These are phyloP conservation scores for Carpatolechia fugitivella DNA, from an alignment of 2,888 invertebrate species.

Conservation along the genomic window DNA sequence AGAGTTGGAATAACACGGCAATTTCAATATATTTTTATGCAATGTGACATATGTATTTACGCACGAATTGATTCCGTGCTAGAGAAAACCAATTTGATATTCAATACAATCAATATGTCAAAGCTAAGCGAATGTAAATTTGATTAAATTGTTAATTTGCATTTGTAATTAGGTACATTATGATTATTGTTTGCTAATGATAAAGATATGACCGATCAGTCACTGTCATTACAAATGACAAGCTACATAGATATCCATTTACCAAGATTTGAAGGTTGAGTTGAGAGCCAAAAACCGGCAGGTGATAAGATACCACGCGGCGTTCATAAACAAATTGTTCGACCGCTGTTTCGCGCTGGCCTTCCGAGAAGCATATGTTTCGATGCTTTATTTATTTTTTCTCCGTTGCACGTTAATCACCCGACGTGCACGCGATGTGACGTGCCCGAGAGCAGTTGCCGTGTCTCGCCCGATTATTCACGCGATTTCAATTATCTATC, in stretches of 20 bases:
- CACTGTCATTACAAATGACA: neutral
- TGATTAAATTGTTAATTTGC: neutral
- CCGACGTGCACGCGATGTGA: constrained; percentile 55
- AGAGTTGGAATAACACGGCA: neutral
- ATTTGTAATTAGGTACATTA: neutral
- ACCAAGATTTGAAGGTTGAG: neutral
- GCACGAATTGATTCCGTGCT: neutral
- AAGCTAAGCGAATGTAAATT: constrained; percentile 1
- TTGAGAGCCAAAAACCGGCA: neutral
- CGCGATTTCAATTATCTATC: constrained; percentile 60
- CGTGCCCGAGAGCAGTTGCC: constrained; percentile 51
- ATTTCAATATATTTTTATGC: neutral
- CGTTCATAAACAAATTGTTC: constrained; percentile 28
- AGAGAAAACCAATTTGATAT: neutral
- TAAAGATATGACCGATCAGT: neutral
- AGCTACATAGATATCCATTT: neutral
- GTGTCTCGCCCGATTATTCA: constrained; percentile 52
- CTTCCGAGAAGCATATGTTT: constrained; percentile 46
- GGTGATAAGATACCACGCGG: constrained; percentile 17
- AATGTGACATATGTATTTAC: neutral
- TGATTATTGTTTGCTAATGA: neutral
- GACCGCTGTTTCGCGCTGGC: constrained; percentile 18
- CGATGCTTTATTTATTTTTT: constrained; percentile 43
- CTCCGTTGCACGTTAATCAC: constrained; percentile 31
- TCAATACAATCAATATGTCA: neutral